Conservation (phyloP, 2,113 vertebrate species). For the Campylomormyrus numenius region DNA sequence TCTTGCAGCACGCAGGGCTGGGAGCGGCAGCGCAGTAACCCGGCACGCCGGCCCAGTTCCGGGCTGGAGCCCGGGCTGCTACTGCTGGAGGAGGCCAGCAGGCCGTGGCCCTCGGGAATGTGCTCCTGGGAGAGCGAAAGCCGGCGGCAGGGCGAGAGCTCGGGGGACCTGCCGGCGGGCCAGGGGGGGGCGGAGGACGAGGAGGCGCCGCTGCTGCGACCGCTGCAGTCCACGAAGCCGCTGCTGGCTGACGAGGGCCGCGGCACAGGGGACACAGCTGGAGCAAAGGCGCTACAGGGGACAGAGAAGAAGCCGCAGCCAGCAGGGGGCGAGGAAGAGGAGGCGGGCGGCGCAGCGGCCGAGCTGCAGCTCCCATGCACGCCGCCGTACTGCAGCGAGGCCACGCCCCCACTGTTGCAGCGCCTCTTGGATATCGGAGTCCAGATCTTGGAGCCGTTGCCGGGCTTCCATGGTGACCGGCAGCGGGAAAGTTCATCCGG, state of each 20-base stretch:
- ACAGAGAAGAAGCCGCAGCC: slow-evolving; percentile 32
- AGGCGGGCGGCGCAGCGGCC: slow-evolving; percentile 41
- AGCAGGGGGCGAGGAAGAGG: background rate
- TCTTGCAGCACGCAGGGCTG: slow-evolving; percentile 66
- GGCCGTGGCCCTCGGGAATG: slow-evolving; percentile 42
- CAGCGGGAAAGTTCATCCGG: slow-evolving; percentile 62
- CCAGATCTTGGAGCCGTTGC: slow-evolving; percentile 63
- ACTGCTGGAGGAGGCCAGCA: slow-evolving; percentile 53
- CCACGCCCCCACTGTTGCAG: slow-evolving; percentile 59
- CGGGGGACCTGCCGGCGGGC: slow-evolving; percentile 44
- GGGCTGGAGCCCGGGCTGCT: slow-evolving; percentile 64
- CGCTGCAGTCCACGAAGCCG: slow-evolving; percentile 54
- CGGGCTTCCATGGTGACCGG: slow-evolving; percentile 59
- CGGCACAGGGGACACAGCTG: slow-evolving; percentile 47
- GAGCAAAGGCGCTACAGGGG: slow-evolving; percentile 30
- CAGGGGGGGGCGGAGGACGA: slow-evolving; percentile 36
- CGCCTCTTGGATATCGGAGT: slow-evolving; percentile 64
- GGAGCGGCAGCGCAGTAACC: slow-evolving; percentile 60
- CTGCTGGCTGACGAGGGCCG: slow-evolving; percentile 62
- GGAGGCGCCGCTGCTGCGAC: slow-evolving; percentile 42
- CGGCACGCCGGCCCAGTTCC: slow-evolving; percentile 53
- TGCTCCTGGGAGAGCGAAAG: slow-evolving; percentile 68
- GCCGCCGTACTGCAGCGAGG: slow-evolving; percentile 56
- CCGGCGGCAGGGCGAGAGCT: slow-evolving; percentile 54
- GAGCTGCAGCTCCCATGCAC: slow-evolving; percentile 48